phyloP scores from a whole-genome alignment of 2,888 invertebrate genomes.

The Itoplectis maculator region DNA sequence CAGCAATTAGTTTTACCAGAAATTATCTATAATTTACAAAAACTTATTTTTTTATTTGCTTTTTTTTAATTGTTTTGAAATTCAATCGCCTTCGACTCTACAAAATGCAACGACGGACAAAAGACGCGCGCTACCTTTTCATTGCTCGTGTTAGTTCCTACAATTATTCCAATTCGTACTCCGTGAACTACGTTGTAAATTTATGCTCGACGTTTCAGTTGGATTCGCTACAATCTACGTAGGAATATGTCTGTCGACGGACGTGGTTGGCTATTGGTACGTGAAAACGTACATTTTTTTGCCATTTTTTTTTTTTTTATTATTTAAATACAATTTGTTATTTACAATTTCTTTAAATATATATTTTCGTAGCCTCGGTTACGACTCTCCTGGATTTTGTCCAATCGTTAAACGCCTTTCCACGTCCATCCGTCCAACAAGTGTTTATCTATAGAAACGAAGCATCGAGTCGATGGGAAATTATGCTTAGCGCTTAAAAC shows the following conservation, averaged over 20 bases:
- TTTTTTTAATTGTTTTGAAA: neutral
- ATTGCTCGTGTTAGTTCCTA: slow-evolving; percentile 42
- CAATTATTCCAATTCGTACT: slow-evolving; percentile 31
- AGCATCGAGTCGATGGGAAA: slow-evolving; percentile 26
- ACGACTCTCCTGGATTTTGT: slow-evolving; percentile 7
- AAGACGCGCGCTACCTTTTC: slow-evolving; percentile 30
- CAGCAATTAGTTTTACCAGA: slow-evolving; percentile 22
- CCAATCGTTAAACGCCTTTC: slow-evolving; percentile 36
- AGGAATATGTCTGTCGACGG: slow-evolving; percentile 47
- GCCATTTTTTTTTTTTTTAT: slow-evolving; percentile 41
- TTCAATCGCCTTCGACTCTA: slow-evolving; percentile 12
- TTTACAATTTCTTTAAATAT: slow-evolving; percentile 54
- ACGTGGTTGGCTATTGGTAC: slow-evolving; percentile 41
- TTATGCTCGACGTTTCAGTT: neutral
- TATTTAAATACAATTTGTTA: slow-evolving; percentile 59
- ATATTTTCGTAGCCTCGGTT: slow-evolving; percentile 31
- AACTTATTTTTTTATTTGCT: slow-evolving; percentile 7
- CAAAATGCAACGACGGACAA: slow-evolving; percentile 34
- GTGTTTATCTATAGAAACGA: slow-evolving; percentile 27
- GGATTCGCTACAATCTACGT: slow-evolving; percentile 43
- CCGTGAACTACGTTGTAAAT: neutral
- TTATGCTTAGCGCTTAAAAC: neutral
- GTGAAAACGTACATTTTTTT: slow-evolving; percentile 18
- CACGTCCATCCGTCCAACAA: slow-evolving; percentile 44
- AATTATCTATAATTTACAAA: slow-evolving; percentile 44